These are phyloP conservation scores for Perca flavescens DNA, from an alignment of 2,113 vertebrate species.

Conservation along the genomic window DNA sequence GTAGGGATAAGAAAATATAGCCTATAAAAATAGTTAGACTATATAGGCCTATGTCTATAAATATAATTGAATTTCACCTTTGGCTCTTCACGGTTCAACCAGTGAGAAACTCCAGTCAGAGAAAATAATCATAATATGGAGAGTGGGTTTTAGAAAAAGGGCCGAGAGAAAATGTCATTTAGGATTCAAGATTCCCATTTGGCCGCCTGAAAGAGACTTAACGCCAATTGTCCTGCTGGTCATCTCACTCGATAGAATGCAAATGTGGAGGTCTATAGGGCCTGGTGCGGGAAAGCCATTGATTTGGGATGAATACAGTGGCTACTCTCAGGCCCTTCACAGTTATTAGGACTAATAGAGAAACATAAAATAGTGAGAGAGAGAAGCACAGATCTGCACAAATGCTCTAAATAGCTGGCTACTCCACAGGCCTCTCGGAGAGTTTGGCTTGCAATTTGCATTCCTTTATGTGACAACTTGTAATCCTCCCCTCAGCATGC, in stretches of 20 bases:
- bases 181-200: conserved; percentile 79
- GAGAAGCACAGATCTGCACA: conserved; percentile 78
- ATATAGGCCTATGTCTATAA: background rate
- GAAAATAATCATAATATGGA: conserved; percentile 49
- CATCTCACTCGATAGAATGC: conserved; percentile 85
- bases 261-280: conserved; percentile 83
- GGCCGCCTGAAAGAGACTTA: conserved; percentile 78
- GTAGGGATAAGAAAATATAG: background rate
- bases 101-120: conserved; percentile 29
- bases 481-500: conserved; percentile 87
- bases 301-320: conserved; percentile 89
- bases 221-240: conserved; percentile 83
- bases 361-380: conserved; percentile 84
- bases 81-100: conserved; percentile 6
- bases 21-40: background rate
- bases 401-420: conserved; percentile 83
- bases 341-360: conserved; percentile 87
- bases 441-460: conserved; percentile 88
- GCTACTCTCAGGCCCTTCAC: conserved; percentile 86
- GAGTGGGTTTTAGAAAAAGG: conserved; percentile 42
- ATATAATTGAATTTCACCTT: conserved; percentile 12
- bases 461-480: conserved; percentile 89
- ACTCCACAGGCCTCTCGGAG: conserved; percentile 83
- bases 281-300: conserved; percentile 83
- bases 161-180: conserved; percentile 57